Percentiles rank a stretch among this genome's conserved stretches.
These are phyloP conservation scores for Aphaenogaster rudis DNA, from an alignment of 1,140 invertebrate species.

Conservation along the genomic window DNA sequence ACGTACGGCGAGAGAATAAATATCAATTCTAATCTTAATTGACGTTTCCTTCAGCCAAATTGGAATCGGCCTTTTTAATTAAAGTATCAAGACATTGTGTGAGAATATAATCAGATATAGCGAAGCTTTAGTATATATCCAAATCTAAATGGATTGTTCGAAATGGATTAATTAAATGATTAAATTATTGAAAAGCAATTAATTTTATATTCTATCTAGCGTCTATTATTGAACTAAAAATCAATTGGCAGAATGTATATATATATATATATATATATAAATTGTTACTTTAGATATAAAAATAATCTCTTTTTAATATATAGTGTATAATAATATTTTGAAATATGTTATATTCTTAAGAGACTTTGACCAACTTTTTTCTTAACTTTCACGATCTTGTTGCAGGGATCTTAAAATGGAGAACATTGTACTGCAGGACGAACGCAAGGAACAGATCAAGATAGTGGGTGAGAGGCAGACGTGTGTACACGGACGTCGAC, in stretches of 20 bases:
- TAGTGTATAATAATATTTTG: not conserved
- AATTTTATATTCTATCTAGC: not conserved
- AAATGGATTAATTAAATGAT: not conserved
- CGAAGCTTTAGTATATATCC: not conserved
- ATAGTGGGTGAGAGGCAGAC: conserved; percentile 88
- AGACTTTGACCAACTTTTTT: not conserved
- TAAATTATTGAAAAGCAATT: not conserved
- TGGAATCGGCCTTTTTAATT: not conserved
- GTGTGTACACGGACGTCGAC: not conserved
- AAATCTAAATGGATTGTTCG: not conserved
- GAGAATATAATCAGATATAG: not conserved
- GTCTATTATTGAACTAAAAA: not conserved
- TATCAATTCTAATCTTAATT: not conserved
- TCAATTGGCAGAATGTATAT: not conserved
- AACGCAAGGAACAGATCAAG: conserved; percentile 89
- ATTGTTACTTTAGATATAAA: not conserved
- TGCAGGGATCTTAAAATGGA: conserved; percentile 92
- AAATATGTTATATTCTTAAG: conserved; percentile 22
- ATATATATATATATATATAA: conserved; percentile 11
- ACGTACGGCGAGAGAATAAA: not conserved
- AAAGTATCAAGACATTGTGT: not conserved
- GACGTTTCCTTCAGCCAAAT: not conserved
- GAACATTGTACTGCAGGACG: conserved; percentile 91
- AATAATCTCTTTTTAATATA: too few relatives aligned
- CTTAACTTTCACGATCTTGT: conserved; percentile 68